Base-by-base conservation (phyloP, 2,797 vertebrate genomes). In the Xenopus petersii region DNA sequence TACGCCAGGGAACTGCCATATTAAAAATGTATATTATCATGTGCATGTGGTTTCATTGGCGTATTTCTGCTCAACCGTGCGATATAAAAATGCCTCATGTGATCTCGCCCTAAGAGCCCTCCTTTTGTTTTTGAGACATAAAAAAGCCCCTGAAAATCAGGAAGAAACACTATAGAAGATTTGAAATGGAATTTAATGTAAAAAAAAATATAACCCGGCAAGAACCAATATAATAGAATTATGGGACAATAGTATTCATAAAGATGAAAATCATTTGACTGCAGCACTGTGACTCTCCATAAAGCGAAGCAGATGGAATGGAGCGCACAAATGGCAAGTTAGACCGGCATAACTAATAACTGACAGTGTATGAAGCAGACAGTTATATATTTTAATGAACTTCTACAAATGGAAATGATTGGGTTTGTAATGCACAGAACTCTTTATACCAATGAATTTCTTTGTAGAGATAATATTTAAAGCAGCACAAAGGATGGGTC, bases 321-420 rank as follows among this genome's bases (percentile, higher is more conserved):
- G 7, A 67, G 13, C 11, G 54, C 67, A 58, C 26, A 5, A 46
- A 59, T 46, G 54, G 15, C 54, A 59, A 3, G 30, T 58, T 58
- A 58, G 51, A 42, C 67, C 42, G 54, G 4, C 15, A 59, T 30
- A 36, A 21, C 54, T 58, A 30, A 58, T 42, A 21, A 21, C 10
- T 67, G 48, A 68, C 51, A 58, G 49, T 69, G 26, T 67, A 55
- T 67, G 15, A 55, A 8, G 30, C 11, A 67, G n/a, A 24, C 64
- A 7, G 11, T 46, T 47, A 5, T n/a, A 15, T 47, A 46, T 46
- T 17, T 10, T 64, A 64, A 33, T 47, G 33, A 64, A 46, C 12
- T 33, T n/a, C 15, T 47, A 7, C 15, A 6, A 64, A 47, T 17
- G 62, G 16, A 64, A 64, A 64, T 46, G 12, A 36, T 16, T 36